phyloP scores from a whole-genome alignment of 2,797 vertebrate species.

The Sarcophilus harrisii region DNA sequence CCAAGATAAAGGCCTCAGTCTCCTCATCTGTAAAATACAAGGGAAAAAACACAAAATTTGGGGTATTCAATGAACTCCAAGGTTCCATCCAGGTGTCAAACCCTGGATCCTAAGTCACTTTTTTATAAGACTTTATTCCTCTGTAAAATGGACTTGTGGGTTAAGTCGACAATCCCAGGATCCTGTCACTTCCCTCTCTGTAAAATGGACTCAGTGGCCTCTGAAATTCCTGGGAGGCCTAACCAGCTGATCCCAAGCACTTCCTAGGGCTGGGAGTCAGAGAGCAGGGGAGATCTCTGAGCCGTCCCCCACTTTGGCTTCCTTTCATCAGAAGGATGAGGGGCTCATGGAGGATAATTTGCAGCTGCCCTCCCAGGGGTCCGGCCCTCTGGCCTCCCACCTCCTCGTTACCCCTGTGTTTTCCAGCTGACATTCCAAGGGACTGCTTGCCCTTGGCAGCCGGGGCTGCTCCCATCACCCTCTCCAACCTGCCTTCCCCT shows the following conservation, averaged over 20 bases:
- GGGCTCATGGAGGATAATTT: background rate
- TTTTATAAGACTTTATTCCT: background rate
- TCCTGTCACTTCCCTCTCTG: background rate
- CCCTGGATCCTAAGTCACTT: background rate
- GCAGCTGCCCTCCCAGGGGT: background rate
- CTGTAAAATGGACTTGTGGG: background rate
- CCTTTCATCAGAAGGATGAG: background rate
- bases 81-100: background rate
- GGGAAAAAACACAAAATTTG: background rate
- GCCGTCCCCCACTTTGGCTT: background rate
- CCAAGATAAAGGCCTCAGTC: background rate
- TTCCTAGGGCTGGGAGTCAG: background rate
- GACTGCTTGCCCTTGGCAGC: background rate
- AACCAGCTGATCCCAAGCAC: background rate
- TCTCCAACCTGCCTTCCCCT: background rate
- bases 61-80: background rate
- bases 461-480: background rate
- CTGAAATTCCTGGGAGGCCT: too few species aligned
- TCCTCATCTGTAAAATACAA: background rate
- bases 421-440: background rate
- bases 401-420: background rate
- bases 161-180: background rate
- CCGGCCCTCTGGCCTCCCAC: background rate
- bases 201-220: background rate
- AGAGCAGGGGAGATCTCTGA: background rate